These are phyloP conservation scores for Zootermopsis nevadensis DNA, from an alignment of 2,888 invertebrate species.

Conservation along the genomic window DNA sequence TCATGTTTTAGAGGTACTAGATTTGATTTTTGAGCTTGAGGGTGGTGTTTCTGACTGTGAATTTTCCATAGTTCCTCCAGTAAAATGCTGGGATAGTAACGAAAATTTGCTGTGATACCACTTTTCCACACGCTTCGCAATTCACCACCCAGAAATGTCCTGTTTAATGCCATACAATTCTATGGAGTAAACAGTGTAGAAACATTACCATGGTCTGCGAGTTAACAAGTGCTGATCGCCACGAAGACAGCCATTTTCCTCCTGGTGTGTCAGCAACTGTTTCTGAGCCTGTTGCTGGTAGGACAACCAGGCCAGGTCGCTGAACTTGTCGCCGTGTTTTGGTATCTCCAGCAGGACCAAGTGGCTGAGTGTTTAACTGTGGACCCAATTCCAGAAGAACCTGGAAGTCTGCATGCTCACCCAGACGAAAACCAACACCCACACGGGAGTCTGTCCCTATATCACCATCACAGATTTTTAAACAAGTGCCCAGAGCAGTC, in stretches of 20 bases:
- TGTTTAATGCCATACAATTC: too few relatives aligned
- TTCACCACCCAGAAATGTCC: too few relatives aligned
- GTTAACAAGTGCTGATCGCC: slow-evolving; percentile 26
- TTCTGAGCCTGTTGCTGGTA: not conserved
- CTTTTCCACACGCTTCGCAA: too few relatives aligned
- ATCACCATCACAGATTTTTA: not conserved
- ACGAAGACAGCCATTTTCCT: slow-evolving; percentile 44
- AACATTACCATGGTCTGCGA: slow-evolving; percentile 56
- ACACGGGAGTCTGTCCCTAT: slow-evolving; percentile 84
- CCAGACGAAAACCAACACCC: slow-evolving; percentile 83
- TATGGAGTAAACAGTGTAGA: too few relatives aligned
- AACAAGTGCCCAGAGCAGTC: too few relatives aligned
- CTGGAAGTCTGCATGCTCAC: slow-evolving; percentile 85
- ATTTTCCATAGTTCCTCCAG: too few relatives aligned
- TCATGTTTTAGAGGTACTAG: too few relatives aligned
- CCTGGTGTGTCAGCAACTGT: slow-evolving; percentile 29
- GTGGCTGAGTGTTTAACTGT: slow-evolving; percentile 77
- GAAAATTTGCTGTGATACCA: too few relatives aligned
- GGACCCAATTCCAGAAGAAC: too few relatives aligned
- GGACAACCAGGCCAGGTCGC: not conserved
- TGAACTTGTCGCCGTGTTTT: slow-evolving; percentile 47
- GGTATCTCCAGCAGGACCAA: slow-evolving; percentile 67
- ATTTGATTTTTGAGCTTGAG: too few relatives aligned
- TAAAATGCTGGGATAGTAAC: too few relatives aligned
- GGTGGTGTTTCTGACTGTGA: too few relatives aligned